Conservation (phyloP, 1,140 invertebrate genomes). For the Tachypleus tridentatus region DNA sequence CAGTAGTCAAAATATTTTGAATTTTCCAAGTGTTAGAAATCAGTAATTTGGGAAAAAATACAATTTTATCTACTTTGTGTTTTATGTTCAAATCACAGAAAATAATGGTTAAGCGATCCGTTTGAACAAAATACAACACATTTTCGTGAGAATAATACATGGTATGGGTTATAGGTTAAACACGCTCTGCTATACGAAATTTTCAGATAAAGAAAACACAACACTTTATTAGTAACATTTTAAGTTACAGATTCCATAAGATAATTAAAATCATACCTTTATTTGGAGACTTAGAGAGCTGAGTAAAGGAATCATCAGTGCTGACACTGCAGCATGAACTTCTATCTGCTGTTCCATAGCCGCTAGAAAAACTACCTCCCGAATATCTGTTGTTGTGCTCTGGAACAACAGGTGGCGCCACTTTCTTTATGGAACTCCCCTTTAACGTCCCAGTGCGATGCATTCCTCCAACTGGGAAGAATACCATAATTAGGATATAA, state of each 20-base stretch:
- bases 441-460: conserved; percentile 59
- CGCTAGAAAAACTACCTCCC: conserved; percentile 27
- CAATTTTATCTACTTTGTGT: too few relatives aligned
- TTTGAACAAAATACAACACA: conserved; percentile 1
- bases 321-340: conserved; percentile 36
- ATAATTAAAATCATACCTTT: conserved; percentile 32
- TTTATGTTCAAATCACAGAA: too few relatives aligned
- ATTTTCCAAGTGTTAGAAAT: too few relatives aligned
- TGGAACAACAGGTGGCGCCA: conserved; percentile 64
- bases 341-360: conserved; percentile 55
- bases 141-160: conserved; percentile 4
- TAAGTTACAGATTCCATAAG: too few relatives aligned
- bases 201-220: neutral
- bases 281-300: conserved; percentile 34
- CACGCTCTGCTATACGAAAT: conserved; percentile 11
- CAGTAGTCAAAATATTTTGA: too few relatives aligned
- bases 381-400: conserved; percentile 48
- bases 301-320: conserved; percentile 21
- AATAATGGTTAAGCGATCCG: neutral
- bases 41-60: too few relatives aligned
- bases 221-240: too few relatives aligned
- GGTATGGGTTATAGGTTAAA: conserved; percentile 6
- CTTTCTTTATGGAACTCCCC: conserved; percentile 54
- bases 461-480: conserved; percentile 43
- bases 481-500: too few relatives aligned